Evolutionary conservation across 2,888 invertebrate species (phyloP).

Genomic region (Dicycla oo): DNA sequence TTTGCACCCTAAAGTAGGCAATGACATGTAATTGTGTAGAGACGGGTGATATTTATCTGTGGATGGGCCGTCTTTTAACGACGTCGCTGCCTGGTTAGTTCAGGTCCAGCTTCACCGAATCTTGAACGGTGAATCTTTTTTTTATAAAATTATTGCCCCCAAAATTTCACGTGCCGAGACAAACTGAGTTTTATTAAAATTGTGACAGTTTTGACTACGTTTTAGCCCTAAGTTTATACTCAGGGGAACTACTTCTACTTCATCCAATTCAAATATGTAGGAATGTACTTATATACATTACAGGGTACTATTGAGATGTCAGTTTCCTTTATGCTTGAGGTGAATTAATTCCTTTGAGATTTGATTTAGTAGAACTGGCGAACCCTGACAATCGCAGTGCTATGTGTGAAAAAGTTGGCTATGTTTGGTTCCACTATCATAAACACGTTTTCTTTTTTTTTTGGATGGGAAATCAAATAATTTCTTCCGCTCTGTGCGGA

Average conservation of each 20-base stretch:
- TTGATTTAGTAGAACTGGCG: not conserved
- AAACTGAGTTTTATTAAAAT: not conserved
- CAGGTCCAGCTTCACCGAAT: too few species aligned
- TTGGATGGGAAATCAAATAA: too few species aligned
- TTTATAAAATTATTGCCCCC: not conserved
- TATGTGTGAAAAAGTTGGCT: not conserved
- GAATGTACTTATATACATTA: not conserved
- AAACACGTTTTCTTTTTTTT: too few species aligned
- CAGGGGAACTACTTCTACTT: constrained; percentile 4
- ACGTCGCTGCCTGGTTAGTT: too few species aligned
- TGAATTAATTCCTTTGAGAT: constrained; percentile 2
- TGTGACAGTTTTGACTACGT: constrained; percentile 16
- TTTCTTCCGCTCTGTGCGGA: too few species aligned
- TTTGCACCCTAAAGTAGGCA: too few species aligned
- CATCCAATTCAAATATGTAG: not conserved
- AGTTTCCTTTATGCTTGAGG: not conserved
- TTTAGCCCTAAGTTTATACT: not conserved
- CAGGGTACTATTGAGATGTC: not conserved
- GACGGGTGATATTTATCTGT: too few species aligned
- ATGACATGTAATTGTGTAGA: too few species aligned
- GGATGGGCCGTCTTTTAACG: too few species aligned
- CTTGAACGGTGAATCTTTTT: not conserved
- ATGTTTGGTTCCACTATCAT: not conserved
- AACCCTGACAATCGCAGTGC: not conserved
- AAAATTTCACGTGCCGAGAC: not conserved